phyloP scores from a whole-genome alignment of 2,888 invertebrate species.

The Margaritifera margaritifera region DNA sequence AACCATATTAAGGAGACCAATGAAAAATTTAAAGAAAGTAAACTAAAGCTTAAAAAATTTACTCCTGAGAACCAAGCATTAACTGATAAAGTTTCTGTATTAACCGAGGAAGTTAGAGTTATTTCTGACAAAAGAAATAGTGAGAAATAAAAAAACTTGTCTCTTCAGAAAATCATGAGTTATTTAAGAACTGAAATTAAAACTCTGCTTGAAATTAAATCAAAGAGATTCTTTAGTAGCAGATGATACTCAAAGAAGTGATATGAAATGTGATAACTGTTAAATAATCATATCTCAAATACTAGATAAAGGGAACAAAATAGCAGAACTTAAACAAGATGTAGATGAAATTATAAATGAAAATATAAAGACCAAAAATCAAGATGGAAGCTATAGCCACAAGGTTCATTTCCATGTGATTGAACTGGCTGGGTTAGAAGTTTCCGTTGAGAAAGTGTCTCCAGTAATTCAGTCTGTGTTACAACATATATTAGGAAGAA shows the following conservation, averaged over 20 bases:
- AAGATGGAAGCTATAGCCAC: conserved; percentile 13
- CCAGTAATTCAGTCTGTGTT: conserved; percentile 12
- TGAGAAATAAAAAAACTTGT: conserved; percentile 5
- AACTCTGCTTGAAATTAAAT: not conserved
- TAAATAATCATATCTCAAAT: too few species aligned
- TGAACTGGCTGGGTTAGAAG: conserved; percentile 27
- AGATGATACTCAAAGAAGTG: not conserved
- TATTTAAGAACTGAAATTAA: conserved; percentile 5
- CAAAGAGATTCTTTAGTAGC: not conserved
- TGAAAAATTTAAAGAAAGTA: not conserved
- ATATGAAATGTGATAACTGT: too few species aligned
- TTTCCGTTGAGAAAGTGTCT: conserved; percentile 24
- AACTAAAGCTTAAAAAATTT: not conserved
- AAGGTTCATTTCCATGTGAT: conserved; percentile 15
- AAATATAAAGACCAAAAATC: conserved; percentile 9
- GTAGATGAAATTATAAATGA: not conserved
- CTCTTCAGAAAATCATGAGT: conserved; percentile 6
- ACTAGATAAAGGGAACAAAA: not conserved
- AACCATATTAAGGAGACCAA: not conserved
- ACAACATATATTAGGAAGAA: conserved; percentile 8
- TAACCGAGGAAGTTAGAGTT: too few species aligned
- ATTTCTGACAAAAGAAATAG: not conserved
- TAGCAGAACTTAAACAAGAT: not conserved
- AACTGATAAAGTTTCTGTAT: not conserved
- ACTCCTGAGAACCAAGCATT: conserved; percentile 5